Evolutionary conservation across 1,140 invertebrate genomes (phyloP).

Genomic region (Caerostris darwini): DNA sequence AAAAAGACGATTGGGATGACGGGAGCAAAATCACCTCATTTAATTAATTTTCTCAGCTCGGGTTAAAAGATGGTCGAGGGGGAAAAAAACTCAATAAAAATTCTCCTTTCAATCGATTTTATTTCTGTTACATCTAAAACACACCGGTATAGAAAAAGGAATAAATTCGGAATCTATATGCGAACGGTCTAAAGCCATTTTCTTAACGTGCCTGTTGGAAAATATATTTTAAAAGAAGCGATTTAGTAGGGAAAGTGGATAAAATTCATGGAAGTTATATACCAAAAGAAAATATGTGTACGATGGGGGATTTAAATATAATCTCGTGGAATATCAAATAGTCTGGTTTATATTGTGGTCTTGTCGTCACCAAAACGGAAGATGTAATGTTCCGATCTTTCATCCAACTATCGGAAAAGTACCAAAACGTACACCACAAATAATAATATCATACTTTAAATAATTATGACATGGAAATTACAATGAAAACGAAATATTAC

Average conservation of each 20-base stretch:
- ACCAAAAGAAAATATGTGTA: constrained; percentile 16
- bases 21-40: constrained; percentile 42
- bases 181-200: constrained; percentile 8
- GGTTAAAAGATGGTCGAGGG: background rate
- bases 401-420: too few species aligned
- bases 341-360: too few species aligned
- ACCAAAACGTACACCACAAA: too few species aligned
- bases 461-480: too few species aligned
- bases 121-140: constrained; percentile 35
- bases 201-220: background rate
- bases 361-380: too few species aligned
- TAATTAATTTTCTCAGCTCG: constrained; percentile 54
- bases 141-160: background rate
- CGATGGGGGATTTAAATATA: constrained; percentile 23
- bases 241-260: constrained; percentile 46
- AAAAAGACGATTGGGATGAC: constrained; percentile 11
- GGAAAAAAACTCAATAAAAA: background rate
- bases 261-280: constrained; percentile 20
- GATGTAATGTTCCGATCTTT: too few species aligned
- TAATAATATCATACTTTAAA: too few species aligned
- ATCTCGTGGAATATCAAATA: constrained; percentile 45
- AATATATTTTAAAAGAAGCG: constrained; percentile 22
- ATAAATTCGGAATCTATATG: constrained; percentile 32
- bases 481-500: too few species aligned
- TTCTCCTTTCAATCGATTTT: constrained; percentile 5